Percentiles rank a stretch among this genome's conserved stretches.
Conservation (phyloP, 2,797 vertebrate species). For the Microchirus variegatus region DNA sequence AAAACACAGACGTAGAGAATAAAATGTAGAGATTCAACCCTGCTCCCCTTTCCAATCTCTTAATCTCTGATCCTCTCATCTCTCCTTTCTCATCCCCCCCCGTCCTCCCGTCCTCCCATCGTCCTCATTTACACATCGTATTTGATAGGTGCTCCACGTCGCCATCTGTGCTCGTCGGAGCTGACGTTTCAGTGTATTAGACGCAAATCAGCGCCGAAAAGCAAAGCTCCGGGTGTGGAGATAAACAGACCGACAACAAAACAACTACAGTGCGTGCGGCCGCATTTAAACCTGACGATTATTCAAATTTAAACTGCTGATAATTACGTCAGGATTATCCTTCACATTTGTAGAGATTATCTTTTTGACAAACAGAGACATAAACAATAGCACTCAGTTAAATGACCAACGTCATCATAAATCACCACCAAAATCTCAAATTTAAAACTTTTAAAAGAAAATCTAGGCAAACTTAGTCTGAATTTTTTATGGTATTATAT, state of each 20-base stretch:
- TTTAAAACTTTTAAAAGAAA: no score
- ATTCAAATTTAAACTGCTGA: not conserved
- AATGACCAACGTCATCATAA: no score
- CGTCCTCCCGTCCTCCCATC: constrained; percentile 16
- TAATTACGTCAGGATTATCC: not conserved
- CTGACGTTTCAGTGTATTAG: constrained; percentile 35
- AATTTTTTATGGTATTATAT: no score
- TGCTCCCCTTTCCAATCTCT: constrained; percentile 39
- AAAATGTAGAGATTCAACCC: constrained; percentile 37
- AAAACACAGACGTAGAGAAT: constrained; percentile 41
- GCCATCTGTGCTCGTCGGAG: constrained; percentile 62
- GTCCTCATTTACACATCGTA: constrained; percentile 43
- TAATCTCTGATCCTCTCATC: constrained; percentile 68
- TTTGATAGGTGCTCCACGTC: constrained; percentile 56
- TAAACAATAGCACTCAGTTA: no score
- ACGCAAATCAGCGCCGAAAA: constrained; percentile 34
- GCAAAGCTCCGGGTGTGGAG: constrained; percentile 8
- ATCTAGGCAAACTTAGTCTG: no score
- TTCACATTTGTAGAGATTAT: not conserved
- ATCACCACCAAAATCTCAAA: no score
- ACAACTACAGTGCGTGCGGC: not conserved
- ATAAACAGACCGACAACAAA: not conserved
- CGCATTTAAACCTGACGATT: not conserved
- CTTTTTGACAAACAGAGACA: no score
- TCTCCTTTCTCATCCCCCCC: constrained; percentile 43